phyloP scores from a whole-genome alignment of 2,888 invertebrate species.

The Rugalucina vietnamica region DNA sequence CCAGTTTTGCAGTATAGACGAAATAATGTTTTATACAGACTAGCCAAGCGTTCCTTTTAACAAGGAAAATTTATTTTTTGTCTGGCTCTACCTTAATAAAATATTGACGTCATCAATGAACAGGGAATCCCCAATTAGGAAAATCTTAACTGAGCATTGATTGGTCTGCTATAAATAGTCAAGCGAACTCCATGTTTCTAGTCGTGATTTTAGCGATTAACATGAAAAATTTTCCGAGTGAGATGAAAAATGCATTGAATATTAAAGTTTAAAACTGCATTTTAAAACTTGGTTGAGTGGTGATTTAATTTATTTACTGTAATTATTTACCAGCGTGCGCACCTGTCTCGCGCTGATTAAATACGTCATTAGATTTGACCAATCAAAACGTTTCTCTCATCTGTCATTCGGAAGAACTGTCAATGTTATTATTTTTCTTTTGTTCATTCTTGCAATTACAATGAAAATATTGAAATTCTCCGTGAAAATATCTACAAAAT shows the following conservation, averaged over 20 bases:
- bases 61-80: no score
- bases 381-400: conserved; percentile 59
- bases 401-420: conserved; percentile 57
- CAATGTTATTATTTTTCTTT: conserved; percentile 76
- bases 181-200: not conserved
- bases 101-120: no score
- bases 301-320: not conserved
- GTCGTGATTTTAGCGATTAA: not conserved
- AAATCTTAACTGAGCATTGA: no score
- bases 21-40: no score
- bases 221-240: not conserved
- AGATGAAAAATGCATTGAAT: not conserved
- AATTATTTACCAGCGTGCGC: not conserved
- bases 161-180: not conserved
- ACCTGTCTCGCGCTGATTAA: not conserved
- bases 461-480: conserved; percentile 54
- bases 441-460: conserved; percentile 63
- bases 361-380: conserved; percentile 20
- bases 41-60: no score
- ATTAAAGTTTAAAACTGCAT: not conserved
- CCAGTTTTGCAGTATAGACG: no score
- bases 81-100: no score
- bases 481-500: conserved; percentile 56
- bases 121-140: no score
- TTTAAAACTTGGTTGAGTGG: not conserved